These are phyloP conservation scores for Oligia latruncula DNA, from an alignment of 2,888 invertebrate genomes.

Conservation along the genomic window DNA sequence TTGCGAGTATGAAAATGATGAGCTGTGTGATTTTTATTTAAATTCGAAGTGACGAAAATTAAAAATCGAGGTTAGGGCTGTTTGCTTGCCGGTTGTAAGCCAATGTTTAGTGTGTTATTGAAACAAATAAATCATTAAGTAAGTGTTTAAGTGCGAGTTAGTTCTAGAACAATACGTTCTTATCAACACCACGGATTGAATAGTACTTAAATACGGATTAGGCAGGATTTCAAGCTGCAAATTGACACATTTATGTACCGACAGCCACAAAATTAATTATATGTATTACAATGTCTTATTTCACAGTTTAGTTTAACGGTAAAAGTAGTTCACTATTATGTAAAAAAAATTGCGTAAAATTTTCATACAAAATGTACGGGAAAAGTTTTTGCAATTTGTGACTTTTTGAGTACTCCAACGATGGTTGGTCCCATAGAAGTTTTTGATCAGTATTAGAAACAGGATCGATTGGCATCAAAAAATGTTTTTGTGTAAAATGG, in stretches of 20 bases:
- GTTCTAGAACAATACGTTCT: conserved; percentile 29
- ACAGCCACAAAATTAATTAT: not conserved
- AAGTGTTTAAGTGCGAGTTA: conserved; percentile 9
- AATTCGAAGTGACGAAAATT: not conserved
- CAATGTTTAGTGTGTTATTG: conserved; percentile 1
- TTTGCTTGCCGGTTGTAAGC: not conserved
- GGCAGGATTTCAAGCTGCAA: not conserved
- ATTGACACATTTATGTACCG: not conserved
- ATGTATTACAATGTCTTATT: not conserved
- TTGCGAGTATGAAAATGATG: not conserved
- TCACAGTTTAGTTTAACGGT: not conserved
- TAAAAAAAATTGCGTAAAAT: no score
- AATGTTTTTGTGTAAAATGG: no score
- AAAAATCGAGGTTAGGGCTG: not conserved
- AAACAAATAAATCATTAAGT: conserved; percentile 24
- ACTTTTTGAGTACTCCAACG: no score
- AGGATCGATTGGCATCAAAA: no score
- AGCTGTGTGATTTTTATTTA: no score
- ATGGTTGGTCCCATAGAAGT: no score
- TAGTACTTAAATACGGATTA: conserved; percentile 13
- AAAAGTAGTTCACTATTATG: not conserved
- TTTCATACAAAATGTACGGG: no score
- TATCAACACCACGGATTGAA: conserved; percentile 8
- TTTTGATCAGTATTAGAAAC: no score
- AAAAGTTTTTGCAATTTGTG: no score